Conservation (phyloP, 2,113 vertebrate species). For the Percopsis transmontana region DNA sequence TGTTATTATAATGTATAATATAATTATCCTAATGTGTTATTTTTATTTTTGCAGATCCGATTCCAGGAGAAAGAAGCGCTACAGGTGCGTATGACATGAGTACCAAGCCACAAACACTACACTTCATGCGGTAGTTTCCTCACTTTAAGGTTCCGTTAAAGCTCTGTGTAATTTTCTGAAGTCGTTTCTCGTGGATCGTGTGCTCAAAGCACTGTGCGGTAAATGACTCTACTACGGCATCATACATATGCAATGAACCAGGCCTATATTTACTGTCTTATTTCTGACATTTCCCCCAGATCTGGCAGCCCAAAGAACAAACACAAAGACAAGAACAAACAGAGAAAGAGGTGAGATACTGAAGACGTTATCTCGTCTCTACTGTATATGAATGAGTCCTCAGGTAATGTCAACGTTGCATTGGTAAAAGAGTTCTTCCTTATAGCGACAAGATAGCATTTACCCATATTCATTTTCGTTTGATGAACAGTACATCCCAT, state of each 20-base stretch:
- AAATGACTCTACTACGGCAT: slow-evolving; percentile 5
- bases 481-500: not conserved
- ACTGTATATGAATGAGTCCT: not conserved
- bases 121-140: not conserved
- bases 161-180: too few relatives aligned
- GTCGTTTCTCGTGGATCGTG: not conserved
- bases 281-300: slow-evolving; percentile 71
- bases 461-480: not conserved
- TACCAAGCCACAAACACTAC: not conserved
- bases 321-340: slow-evolving; percentile 96
- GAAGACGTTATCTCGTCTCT: not conserved
- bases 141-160: too few relatives aligned
- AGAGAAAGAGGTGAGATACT: slow-evolving; percentile 87
- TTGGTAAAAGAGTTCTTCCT: too few relatives aligned
- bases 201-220: not conserved
- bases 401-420: too few relatives aligned
- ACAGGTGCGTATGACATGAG: slow-evolving; percentile 82
- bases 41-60: slow-evolving; percentile 82
- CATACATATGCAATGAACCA: not conserved
- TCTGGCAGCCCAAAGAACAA: slow-evolving; percentile 93
- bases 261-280: slow-evolving; percentile 19
- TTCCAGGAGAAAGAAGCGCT: slow-evolving; percentile 90
- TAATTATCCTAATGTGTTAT: not conserved
- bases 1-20: not conserved
- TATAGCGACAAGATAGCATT: not conserved